Evolutionary conservation across 2,113 vertebrate genomes (phyloP), one percentile per base, ranked within the genome.

Genomic region (Sorex fumeus): DNA sequence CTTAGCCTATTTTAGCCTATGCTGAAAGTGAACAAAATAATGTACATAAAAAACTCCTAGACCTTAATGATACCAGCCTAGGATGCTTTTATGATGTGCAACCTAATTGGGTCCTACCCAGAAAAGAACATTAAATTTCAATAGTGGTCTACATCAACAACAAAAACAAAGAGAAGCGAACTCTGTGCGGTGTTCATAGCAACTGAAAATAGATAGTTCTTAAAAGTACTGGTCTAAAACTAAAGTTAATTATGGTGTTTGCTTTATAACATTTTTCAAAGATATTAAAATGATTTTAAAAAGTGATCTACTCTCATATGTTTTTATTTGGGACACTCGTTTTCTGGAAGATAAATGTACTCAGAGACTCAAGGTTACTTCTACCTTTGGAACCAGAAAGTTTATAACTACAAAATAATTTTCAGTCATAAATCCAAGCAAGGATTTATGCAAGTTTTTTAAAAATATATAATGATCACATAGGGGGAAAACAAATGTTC

Each of bases 201-300:
- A 40, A 82, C 69, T 75, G 15, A 81, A 62, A 84, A 53, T 60
- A 8, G 12, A 8, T 16, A 72, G 34, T 50, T 72, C 36, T 62
- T 94, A 15, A n/a, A 88, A 91, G 85, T 64, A 43, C 18, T 62
- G 8, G 64, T 84, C 81, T 45, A 81, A 79, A 88, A 93, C 82
- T 18, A 64, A 53, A 87, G n/a, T 71, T 84, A 60, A 91, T 69
- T 43, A 18, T 18, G 10, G 11, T 19, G n/a, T 66, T 84, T 32
- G 67, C n/a, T 92, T 90, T 81, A 84, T 67, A 81, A 71, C 34
- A 91, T 90, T 64, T 78, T 64, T 90, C 45, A 78, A 30, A 57
- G 34, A 57, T 57, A 18, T 85, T 91, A 57, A 92, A 92, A 84
- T 88, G 21, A 34, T 36, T 64, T 67, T 32, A 40, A 34, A 70